Evolutionary conservation across 2,113 vertebrate species (phyloP), one percentile per base, ranked within the genome.

Genomic region (Semnopithecus entellus): DNA sequence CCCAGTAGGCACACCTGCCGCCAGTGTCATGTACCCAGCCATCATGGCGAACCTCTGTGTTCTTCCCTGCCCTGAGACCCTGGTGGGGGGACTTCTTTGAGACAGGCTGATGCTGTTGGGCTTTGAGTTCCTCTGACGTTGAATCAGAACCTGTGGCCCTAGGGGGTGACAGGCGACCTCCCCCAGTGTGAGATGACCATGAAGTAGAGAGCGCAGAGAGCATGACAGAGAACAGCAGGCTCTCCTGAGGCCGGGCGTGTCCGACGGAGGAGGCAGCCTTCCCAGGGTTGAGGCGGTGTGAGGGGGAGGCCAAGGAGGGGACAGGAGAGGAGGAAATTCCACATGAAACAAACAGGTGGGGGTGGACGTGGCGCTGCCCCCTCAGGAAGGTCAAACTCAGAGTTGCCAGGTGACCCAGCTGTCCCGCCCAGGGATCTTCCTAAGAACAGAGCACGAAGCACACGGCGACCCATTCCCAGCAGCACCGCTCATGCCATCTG

Each of bases 131-230:
- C 52, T 90, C 61, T 64, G 38, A 66, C 23, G 4, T 25, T 1
- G 12, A n/a, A 57, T 81, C 48, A 45, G 72, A 85, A 90, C 32
- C 14, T 5, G 27, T 50, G 64, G 70, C n/a, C 50, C 27, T 23
- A n/a, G 35, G 35, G 0, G 1, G 17, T 52, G 45, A 23, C 64
- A 13, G 0, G 6, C 20, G 66, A 45, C 75, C 43, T 45, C 27
- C 75, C 59, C 6, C 38, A n/a, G 13, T 25, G 38, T 0, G 0
- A 4, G 4, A 4, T 18, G 14, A 11, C 7, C 0, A 0, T 70
- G 4, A 68, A 66, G 13, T 2, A 55, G 48, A 30, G 64, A 72
- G 5, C 25, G 23, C 12, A 1, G 55, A 25, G 40, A 57, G 68
- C 68, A 52, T 32, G 45, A 16, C 0, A 4, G n/a, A 22, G 22